These are phyloP conservation scores for Lepidothrix coronata DNA, from an alignment of 2,113 vertebrate genomes.

Conservation along the genomic window DNA sequence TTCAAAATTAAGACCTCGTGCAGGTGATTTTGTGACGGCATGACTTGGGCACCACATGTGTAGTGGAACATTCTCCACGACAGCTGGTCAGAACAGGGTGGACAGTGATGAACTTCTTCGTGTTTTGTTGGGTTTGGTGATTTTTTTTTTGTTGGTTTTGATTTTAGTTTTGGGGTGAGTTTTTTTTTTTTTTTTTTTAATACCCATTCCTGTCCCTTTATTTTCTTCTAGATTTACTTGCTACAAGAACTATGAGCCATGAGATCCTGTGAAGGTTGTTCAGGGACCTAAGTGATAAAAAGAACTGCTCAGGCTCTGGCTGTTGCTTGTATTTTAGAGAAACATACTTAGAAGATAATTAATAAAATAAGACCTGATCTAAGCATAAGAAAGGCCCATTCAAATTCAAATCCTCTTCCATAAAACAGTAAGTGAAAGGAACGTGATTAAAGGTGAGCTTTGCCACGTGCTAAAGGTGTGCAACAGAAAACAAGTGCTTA, in stretches of 20 bases:
- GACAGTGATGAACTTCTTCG: background rate
- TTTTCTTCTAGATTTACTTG: background rate
- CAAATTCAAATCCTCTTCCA: background rate
- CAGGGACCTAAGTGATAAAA: background rate
- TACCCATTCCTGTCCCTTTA: background rate
- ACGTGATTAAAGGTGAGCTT: background rate
- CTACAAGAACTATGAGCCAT: background rate
- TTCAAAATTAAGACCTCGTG: background rate
- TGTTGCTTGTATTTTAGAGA: background rate
- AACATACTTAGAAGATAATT: background rate
- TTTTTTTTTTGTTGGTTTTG: background rate
- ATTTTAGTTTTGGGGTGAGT: background rate
- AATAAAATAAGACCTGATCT: background rate
- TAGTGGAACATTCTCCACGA: background rate
- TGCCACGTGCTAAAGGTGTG: background rate
- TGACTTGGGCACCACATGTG: background rate
- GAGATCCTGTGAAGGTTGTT: background rate
- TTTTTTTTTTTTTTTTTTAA: background rate
- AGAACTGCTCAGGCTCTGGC: background rate
- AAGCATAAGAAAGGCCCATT: background rate
- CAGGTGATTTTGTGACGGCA: background rate
- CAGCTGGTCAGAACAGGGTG: background rate
- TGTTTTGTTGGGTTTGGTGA: background rate
- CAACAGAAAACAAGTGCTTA: background rate
- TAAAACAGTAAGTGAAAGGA: background rate